Evolutionary conservation across 2,888 invertebrate species (phyloP).

Genomic region (Tetrapedia diversipes): DNA sequence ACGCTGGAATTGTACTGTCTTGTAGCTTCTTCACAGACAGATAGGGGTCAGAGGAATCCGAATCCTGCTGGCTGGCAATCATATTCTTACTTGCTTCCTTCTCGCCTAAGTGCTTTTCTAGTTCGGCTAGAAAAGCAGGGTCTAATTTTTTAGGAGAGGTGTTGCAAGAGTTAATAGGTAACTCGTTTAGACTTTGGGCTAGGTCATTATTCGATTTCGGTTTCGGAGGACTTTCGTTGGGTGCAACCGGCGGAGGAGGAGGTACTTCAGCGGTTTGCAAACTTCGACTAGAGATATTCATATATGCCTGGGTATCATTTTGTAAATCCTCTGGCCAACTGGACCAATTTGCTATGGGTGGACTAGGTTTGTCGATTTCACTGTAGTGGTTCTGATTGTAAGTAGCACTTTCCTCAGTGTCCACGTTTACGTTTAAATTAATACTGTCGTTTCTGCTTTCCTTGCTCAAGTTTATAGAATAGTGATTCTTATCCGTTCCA

Average conservation of each 20-base stretch:
- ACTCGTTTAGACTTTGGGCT: constrained; percentile 71
- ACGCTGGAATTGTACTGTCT: constrained; percentile 80
- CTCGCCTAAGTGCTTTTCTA: constrained; percentile 86
- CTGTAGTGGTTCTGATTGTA: constrained; percentile 76
- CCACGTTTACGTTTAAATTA: constrained; percentile 73
- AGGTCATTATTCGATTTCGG: constrained; percentile 77
- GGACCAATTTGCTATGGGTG: constrained; percentile 61
- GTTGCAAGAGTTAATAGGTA: constrained; percentile 43
- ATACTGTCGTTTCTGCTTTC: constrained; percentile 74
- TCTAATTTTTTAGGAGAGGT: constrained; percentile 83
- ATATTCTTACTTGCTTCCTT: constrained; percentile 83
- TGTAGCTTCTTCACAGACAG: constrained; percentile 64
- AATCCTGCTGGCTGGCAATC: constrained; percentile 77
- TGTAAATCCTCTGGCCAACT: constrained; percentile 79
- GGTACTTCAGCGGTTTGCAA: constrained; percentile 58
- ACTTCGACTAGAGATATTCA: constrained; percentile 70
- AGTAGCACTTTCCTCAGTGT: constrained; percentile 55
- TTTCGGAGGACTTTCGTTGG: constrained; percentile 76
- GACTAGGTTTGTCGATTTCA: constrained; percentile 76
- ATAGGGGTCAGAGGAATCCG: constrained; percentile 47
- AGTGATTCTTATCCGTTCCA: constrained; percentile 64
- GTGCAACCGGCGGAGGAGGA: constrained; percentile 70
- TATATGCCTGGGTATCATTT: constrained; percentile 72
- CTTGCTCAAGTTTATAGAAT: constrained; percentile 74
- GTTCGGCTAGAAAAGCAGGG: constrained; percentile 86